Conservation (phyloP, 2,888 invertebrate species). For the Sinodicranocentrus sp. region DNA sequence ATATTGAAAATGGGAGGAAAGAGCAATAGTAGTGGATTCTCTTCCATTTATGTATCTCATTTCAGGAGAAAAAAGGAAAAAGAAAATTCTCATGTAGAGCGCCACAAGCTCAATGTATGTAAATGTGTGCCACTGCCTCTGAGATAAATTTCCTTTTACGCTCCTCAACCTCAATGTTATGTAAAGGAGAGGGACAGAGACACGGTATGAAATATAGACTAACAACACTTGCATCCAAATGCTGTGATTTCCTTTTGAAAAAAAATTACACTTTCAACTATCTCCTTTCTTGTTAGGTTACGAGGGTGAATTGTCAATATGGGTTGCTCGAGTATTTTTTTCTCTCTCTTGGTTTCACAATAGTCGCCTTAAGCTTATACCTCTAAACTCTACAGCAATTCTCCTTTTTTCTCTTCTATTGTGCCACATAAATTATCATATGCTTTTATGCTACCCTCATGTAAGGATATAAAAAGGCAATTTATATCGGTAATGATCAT, state of each 20-base stretch:
- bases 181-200: neutral
- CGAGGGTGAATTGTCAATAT: slow-evolving; percentile 14
- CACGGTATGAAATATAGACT: neutral
- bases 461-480: too few species aligned
- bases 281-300: neutral
- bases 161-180: neutral
- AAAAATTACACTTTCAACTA: slow-evolving; percentile 10
- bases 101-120: slow-evolving; percentile 13
- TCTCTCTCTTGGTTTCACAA: neutral
- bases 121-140: slow-evolving; percentile 12
- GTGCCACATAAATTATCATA: neutral
- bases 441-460: too few species aligned
- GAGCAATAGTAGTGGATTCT: neutral
- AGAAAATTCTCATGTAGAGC: slow-evolving; percentile 10
- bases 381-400: too few species aligned
- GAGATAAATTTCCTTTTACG: slow-evolving; percentile 3
- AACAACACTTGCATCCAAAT: slow-evolving; percentile 12
- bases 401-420: neutral
- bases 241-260: slow-evolving; percentile 10
- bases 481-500: too few species aligned
- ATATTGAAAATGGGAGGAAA: neutral
- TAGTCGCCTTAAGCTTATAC: too few species aligned
- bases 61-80: too few species aligned
- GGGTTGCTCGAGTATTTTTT: neutral
- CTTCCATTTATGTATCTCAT: slow-evolving; percentile 10